These are phyloP conservation scores for Myotis planiceps DNA, from an alignment of 2,797 vertebrate species.

Conservation along the genomic window DNA sequence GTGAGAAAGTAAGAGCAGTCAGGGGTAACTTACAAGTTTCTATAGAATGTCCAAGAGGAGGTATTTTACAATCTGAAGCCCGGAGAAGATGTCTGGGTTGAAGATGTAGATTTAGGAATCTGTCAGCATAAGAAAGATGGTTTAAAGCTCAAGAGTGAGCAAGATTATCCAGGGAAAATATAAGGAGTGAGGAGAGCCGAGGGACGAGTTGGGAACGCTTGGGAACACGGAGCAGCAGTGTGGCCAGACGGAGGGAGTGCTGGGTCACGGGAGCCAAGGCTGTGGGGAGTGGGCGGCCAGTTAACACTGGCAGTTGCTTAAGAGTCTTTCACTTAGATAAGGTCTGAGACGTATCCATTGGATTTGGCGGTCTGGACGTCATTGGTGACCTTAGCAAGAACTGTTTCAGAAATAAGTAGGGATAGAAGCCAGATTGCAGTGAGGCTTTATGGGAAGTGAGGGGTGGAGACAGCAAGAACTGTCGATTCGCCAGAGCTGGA, in stretches of 20 bases:
- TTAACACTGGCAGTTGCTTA: slow-evolving; percentile 39
- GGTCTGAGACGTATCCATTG: slow-evolving; percentile 48
- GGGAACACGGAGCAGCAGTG: neutral
- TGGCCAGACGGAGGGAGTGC: neutral
- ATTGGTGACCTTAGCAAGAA: slow-evolving; percentile 73
- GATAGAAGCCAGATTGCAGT: slow-evolving; percentile 65
- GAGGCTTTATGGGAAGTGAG: slow-evolving; percentile 61
- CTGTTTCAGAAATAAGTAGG: slow-evolving; percentile 67
- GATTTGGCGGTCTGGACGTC: slow-evolving; percentile 63
- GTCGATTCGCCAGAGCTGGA: neutral
- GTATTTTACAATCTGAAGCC: neutral
- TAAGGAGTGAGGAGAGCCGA: neutral
- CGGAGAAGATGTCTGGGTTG: neutral
- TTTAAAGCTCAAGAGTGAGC: neutral
- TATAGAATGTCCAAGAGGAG: neutral
- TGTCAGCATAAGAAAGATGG: neutral
- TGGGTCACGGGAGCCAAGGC: neutral
- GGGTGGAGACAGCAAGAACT: neutral
- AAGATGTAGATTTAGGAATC: neutral
- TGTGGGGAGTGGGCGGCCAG: neutral
- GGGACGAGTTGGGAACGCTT: neutral
- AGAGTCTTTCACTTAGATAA: slow-evolving; percentile 58
- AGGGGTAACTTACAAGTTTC: neutral
- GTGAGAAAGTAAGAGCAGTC: neutral
- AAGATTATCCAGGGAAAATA: neutral